phyloP scores from a whole-genome alignment of 2,113 vertebrate genomes.

The Spermophilus dauricus region DNA sequence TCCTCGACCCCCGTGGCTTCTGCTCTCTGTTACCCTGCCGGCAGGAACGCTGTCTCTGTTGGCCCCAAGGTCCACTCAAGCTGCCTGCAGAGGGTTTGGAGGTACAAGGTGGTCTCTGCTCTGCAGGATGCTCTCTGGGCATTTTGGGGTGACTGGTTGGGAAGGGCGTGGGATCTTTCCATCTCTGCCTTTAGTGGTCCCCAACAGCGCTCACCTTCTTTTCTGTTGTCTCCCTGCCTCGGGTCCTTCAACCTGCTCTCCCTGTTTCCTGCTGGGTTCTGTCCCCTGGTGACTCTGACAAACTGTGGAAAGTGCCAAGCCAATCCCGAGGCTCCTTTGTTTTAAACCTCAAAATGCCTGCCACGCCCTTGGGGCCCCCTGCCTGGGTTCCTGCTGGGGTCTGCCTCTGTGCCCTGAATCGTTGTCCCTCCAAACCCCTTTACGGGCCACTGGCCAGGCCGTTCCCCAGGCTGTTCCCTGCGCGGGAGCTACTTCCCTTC shows the following conservation, averaged over 20 bases:
- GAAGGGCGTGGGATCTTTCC: rapidly evolving
- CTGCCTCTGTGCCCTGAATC: too few relatives aligned
- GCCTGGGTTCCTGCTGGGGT: too few relatives aligned
- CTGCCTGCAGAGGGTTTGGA: not conserved
- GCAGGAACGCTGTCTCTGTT: rapidly evolving
- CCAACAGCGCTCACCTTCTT: not conserved
- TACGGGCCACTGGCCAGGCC: rapidly evolving
- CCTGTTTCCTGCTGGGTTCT: not conserved
- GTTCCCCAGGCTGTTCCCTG: not conserved
- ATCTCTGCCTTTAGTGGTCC: not conserved
- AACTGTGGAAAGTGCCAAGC: not conserved
- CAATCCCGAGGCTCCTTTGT: not conserved
- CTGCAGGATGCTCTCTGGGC: not conserved
- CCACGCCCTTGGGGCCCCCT: rapidly evolving
- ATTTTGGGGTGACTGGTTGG: rapidly evolving
- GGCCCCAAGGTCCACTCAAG: too few relatives aligned
- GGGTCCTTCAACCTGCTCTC: too few relatives aligned
- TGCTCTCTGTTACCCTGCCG: not conserved
- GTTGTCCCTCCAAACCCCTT: too few relatives aligned
- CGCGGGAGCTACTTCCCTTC: too few relatives aligned
- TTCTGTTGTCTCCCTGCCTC: too few relatives aligned
- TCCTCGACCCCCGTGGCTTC: rapidly evolving
- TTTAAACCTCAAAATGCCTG: not conserved
- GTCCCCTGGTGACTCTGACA: rapidly evolving
- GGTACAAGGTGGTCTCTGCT: not conserved